Percentiles rank a stretch among this genome's conserved stretches.
These are phyloP conservation scores for Drosophila carrolli DNA, from an alignment of 1,140 invertebrate genomes.

Conservation along the genomic window DNA sequence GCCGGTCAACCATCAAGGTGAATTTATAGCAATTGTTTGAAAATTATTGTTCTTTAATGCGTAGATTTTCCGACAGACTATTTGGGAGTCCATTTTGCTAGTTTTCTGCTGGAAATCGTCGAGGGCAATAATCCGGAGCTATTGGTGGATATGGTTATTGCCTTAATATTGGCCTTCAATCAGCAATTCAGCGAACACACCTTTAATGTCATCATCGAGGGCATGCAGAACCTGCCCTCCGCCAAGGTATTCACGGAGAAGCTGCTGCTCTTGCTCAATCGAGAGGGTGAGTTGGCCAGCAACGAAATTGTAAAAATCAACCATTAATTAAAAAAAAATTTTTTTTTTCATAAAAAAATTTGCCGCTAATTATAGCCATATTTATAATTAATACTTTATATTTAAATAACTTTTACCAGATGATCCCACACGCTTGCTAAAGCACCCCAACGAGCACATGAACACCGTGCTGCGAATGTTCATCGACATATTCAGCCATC, in stretches of 20 bases:
- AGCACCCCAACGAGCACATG: conserved; percentile 90
- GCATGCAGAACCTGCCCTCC: conserved; percentile 88
- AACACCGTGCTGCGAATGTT: conserved; percentile 96
- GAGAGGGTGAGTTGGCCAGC: conserved; percentile 89
- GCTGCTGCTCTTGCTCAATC: conserved; percentile 92
- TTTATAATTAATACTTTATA: too few species aligned
- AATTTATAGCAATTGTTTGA: conserved; percentile 10
- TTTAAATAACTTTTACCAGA: conserved; percentile 85
- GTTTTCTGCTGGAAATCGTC: conserved; percentile 91
- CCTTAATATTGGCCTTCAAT: conserved; percentile 94
- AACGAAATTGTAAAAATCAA: too few species aligned
- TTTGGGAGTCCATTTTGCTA: conserved; percentile 91
- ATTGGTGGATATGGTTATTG: conserved; percentile 93
- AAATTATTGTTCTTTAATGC: neutral
- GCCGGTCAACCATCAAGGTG: conserved; percentile 92
- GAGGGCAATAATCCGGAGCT: conserved; percentile 92
- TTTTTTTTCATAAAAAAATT: neutral
- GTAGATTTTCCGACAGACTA: conserved; percentile 87
- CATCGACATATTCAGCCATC: conserved; percentile 92
- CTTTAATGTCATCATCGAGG: conserved; percentile 91
- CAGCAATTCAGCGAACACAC: conserved; percentile 90
- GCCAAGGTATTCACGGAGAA: conserved; percentile 96
- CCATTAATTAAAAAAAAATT: neutral
- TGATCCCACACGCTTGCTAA: conserved; percentile 94
- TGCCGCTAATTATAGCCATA: too few species aligned